Evolutionary conservation across 2,113 vertebrate genomes (phyloP).

Genomic region (Heterocephalus glaber): DNA sequence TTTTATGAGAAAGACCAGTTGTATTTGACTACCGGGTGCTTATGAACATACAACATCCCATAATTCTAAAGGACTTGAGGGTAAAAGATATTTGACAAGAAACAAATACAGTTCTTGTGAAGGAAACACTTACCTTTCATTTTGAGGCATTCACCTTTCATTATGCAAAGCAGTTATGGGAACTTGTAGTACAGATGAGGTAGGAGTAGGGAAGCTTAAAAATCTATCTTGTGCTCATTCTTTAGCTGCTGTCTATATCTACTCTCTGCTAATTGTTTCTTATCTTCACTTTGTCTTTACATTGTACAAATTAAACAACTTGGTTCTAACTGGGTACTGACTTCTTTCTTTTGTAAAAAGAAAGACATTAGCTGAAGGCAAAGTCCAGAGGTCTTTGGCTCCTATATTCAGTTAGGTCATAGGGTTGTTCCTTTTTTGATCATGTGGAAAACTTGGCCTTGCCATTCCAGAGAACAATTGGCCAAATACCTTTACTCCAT

Average conservation of each 20-base stretch:
- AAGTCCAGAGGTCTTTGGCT: background rate
- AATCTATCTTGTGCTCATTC: background rate
- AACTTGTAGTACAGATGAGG: background rate
- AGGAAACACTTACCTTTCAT: no score
- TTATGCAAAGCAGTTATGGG: background rate
- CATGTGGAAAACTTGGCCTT: background rate
- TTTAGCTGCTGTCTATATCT: background rate
- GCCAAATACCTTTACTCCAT: background rate
- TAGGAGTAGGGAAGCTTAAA: background rate
- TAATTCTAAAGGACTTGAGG: background rate
- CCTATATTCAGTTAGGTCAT: background rate
- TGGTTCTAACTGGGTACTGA: background rate
- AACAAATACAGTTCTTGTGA: background rate
- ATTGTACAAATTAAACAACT: background rate
- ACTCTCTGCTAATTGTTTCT: background rate
- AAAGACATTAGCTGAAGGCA: background rate
- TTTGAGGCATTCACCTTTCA: background rate
- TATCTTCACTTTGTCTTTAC: background rate
- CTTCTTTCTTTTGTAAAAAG: background rate
- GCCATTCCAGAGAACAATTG: background rate
- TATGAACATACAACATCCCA: background rate
- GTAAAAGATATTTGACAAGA: background rate
- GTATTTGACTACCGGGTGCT: background rate
- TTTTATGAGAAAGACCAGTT: background rate
- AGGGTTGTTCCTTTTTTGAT: background rate